Conservation (phyloP, 2,888 invertebrate genomes). For the Drosophila peninsularis region DNA sequence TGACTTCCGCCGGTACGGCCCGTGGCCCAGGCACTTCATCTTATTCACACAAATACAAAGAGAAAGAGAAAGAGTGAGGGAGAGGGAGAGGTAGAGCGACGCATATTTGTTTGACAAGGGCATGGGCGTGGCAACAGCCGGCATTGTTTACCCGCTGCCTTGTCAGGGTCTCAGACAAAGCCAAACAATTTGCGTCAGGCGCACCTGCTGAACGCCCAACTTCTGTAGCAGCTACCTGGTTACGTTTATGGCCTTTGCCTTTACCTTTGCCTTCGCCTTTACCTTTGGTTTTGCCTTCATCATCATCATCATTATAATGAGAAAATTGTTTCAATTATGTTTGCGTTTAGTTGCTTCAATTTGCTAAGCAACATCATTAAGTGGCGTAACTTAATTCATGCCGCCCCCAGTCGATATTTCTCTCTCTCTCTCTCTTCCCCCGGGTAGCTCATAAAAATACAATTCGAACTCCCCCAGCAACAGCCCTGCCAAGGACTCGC, state of each 20-base stretch:
- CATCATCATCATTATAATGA: conserved; percentile 74
- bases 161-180: conserved; percentile 67
- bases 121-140: conserved; percentile 52
- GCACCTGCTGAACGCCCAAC: conserved; percentile 62
- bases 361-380: conserved; percentile 81
- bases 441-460: conserved; percentile 63
- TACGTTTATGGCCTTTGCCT: conserved; percentile 18
- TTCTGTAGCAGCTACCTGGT: conserved; percentile 7
- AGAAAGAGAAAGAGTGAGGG: neutral
- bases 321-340: conserved; percentile 81
- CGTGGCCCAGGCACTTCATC: conserved; percentile 42
- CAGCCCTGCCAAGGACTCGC: conserved; percentile 35
- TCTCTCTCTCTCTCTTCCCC: conserved; percentile 10
- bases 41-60: conserved; percentile 41
- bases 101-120: conserved; percentile 74
- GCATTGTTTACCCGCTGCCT: conserved; percentile 70
- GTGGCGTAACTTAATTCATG: conserved; percentile 70
- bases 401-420: conserved; percentile 20
- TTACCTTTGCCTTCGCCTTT: conserved; percentile 8
- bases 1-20: conserved; percentile 48
- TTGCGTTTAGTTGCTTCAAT: conserved; percentile 81
- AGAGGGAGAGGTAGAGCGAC: conserved; percentile 38
- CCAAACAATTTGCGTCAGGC: conserved; percentile 77
- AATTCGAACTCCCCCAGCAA: conserved; percentile 51
- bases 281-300: conserved; percentile 29